Percentiles rank a stretch among this genome's conserved stretches.
These are phyloP conservation scores for Crotophaga sulcirostris DNA, from an alignment of 2,113 vertebrate species.

Conservation along the genomic window DNA sequence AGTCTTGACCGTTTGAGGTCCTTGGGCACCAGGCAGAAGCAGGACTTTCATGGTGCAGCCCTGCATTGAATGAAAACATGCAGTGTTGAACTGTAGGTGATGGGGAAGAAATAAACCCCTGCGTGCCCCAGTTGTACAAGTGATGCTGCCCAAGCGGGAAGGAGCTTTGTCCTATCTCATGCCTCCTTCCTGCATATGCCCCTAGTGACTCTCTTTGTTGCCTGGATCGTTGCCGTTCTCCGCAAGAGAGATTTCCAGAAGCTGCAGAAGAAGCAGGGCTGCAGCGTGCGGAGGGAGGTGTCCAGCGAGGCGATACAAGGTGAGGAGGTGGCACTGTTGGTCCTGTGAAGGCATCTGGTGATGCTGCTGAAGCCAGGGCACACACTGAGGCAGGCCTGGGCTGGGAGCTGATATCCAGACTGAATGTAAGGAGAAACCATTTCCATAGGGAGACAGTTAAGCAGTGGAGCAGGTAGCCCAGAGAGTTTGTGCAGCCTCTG, in stretches of 20 bases:
- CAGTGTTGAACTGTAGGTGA: neutral
- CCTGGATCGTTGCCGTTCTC: slow-evolving; percentile 81
- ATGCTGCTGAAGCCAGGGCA: neutral
- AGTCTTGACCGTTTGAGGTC: neutral
- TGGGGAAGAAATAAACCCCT: neutral
- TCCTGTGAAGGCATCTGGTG: accelerated
- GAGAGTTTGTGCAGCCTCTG: neutral
- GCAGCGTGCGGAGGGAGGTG: slow-evolving; percentile 54
- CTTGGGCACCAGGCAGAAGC: neutral
- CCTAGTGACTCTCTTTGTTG: slow-evolving; percentile 85
- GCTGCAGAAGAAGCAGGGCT: slow-evolving; percentile 77
- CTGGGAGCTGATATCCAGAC: neutral
- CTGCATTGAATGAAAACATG: neutral
- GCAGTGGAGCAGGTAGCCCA: neutral
- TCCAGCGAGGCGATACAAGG: slow-evolving; percentile 72
- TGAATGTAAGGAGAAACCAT: neutral
- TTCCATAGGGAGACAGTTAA: neutral
- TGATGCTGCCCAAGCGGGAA: neutral
- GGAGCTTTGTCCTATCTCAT: neutral
- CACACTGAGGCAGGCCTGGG: neutral
- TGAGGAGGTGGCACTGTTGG: slow-evolving; percentile 47
- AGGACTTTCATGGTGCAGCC: neutral
- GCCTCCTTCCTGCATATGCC: neutral
- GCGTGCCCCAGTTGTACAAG: accelerated
- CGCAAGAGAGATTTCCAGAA: slow-evolving; percentile 82